A percentile compares a stretch with the other conserved stretches of the same genome.
Conservation (phyloP, 2,888 invertebrate species). For the Volucella inanis region DNA sequence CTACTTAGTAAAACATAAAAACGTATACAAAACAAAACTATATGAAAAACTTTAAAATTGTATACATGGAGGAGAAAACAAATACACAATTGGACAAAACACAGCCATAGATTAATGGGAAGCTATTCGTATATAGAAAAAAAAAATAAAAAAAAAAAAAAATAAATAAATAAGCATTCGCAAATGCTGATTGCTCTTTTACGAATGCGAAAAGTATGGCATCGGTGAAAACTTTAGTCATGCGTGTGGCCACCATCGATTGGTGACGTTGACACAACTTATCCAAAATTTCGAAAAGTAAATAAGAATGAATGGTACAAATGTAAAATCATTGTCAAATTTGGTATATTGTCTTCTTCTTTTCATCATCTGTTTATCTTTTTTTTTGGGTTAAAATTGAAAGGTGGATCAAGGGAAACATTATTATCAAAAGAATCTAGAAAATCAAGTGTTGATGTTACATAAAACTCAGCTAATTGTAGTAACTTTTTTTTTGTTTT, state of each 20-base stretch:
- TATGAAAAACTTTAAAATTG: neutral
- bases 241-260: slow-evolving; percentile 45
- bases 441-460: no score
- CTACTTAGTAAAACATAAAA: slow-evolving; percentile 47
- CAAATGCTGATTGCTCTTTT: neutral
- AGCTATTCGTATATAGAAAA: neutral
- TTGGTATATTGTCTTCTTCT: no score
- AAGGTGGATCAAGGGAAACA: no score
- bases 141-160: neutral
- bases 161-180: slow-evolving; percentile 25
- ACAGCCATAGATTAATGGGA: slow-evolving; percentile 23
- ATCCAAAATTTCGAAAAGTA: neutral
- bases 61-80: slow-evolving; percentile 18
- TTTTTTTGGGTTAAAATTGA: no score
- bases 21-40: neutral
- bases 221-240: slow-evolving; percentile 31
- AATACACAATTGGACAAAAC: slow-evolving; percentile 48
- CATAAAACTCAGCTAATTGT: no score
- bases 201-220: slow-evolving; percentile 30
- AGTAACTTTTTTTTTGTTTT: no score
- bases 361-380: no score
- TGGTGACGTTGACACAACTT: slow-evolving; percentile 41
- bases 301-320: neutral
- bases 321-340: neutral
- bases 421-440: no score